Percentiles rank a stretch among this genome's conserved stretches.
These are phyloP conservation scores for Acleris literana DNA, from an alignment of 2,888 invertebrate genomes.

Conservation along the genomic window DNA sequence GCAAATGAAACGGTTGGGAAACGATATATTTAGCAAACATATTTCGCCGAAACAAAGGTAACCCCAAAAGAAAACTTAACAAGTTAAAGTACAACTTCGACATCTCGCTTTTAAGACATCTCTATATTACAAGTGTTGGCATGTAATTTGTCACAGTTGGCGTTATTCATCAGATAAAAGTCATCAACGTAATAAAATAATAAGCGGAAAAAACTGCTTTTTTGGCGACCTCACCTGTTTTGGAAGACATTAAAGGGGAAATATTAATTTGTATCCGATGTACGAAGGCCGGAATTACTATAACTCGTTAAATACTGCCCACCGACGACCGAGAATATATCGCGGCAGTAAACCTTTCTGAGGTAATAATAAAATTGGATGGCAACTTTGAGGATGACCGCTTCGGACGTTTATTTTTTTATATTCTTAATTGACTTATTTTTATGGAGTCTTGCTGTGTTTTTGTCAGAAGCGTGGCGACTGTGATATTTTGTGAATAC, in stretches of 20 bases:
- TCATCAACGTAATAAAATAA: constrained; percentile 4
- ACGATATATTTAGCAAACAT: too few relatives aligned
- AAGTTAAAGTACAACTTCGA: too few relatives aligned
- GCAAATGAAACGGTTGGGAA: too few relatives aligned
- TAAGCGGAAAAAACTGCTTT: constrained; percentile 4
- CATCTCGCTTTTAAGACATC: too few relatives aligned
- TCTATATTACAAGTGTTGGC: too few relatives aligned
- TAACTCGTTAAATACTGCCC: constrained; percentile 19
- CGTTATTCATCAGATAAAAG: too few relatives aligned
- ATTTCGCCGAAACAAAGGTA: too few relatives aligned
- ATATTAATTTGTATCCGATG: constrained; percentile 26
- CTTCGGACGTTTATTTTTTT: constrained; percentile 19
- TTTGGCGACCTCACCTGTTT: constrained; percentile 15
- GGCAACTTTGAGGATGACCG: constrained; percentile 11
- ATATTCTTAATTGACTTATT: constrained; percentile 30
- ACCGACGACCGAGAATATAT: background rate
- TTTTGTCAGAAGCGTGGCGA: background rate
- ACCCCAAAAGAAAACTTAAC: too few relatives aligned
- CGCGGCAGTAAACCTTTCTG: constrained; percentile 18
- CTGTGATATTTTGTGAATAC: too few relatives aligned
- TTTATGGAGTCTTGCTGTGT: constrained; percentile 25
- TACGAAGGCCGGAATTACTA: constrained; percentile 29
- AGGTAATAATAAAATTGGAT: constrained; percentile 24
- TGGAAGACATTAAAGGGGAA: constrained; percentile 26
- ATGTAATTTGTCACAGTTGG: too few relatives aligned